Percentiles rank a stretch among this genome's conserved stretches.
These are phyloP conservation scores for Mastigias papua DNA, from an alignment of 30 jellyfish, hydroid and myxozoan genomes.

Conservation along the genomic window DNA sequence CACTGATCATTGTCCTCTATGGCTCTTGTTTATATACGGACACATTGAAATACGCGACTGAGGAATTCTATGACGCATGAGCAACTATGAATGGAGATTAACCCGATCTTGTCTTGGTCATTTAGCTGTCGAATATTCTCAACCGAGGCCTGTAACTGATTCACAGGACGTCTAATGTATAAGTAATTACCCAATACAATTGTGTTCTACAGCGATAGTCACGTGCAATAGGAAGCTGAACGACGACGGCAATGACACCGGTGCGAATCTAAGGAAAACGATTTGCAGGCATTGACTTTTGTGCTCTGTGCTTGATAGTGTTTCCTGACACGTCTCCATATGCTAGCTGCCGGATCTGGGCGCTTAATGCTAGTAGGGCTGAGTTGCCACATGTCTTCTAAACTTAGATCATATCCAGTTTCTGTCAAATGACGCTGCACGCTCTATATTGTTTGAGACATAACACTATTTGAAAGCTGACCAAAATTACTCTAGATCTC, in stretches of 20 bases:
- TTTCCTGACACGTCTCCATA: not conserved
- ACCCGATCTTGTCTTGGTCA: constrained; percentile 4
- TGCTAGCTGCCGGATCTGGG: not conserved
- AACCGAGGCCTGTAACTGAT: not conserved
- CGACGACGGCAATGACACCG: no score
- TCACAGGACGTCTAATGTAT: constrained; percentile 1
- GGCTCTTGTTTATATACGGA: constrained; percentile 2
- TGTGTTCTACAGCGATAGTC: not conserved
- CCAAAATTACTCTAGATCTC: no score
- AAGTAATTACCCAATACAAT: not conserved
- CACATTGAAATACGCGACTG: constrained; percentile 15
- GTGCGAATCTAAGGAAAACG: no score
- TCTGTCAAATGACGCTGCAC: not conserved
- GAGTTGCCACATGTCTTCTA: no score
- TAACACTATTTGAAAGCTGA: no score
- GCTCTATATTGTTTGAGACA: not conserved
- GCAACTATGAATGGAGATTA: constrained; percentile 34
- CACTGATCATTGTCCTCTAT: not conserved
- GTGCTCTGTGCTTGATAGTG: not conserved
- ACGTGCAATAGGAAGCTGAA: not conserved
- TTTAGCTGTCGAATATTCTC: not conserved
- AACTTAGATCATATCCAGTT: no score
- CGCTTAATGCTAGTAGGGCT: no score
- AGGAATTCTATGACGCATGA: constrained; percentile 63
- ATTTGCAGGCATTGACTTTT: not conserved